A percentile compares a stretch with the other conserved stretches of the same genome.
These are phyloP conservation scores for Ondatra zibethicus DNA, from an alignment of 2,113 vertebrate species.

Conservation along the genomic window DNA sequence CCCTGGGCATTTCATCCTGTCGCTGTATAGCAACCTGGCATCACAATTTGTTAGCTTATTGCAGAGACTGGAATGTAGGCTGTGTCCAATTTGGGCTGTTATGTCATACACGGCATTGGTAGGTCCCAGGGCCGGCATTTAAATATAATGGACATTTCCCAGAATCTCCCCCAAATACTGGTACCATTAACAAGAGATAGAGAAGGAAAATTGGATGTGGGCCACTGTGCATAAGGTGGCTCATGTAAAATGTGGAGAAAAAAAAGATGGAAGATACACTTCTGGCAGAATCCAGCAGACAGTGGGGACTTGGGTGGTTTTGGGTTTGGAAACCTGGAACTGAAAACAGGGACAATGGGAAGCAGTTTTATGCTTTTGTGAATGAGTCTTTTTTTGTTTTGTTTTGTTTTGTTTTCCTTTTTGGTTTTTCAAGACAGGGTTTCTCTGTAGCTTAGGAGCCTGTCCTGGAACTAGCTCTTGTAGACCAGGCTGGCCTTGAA, in stretches of 20 bases:
- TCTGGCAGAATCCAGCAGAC: background rate
- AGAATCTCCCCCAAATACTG: background rate
- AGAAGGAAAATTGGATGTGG: background rate
- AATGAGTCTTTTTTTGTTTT: background rate
- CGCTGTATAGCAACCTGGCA: fast-evolving
- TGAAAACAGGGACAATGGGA: background rate
- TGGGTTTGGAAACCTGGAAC: background rate
- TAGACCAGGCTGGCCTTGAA: no score
- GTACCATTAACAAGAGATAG: background rate
- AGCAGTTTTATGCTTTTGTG: background rate
- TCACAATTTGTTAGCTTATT: no score
- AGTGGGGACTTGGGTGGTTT: fast-evolving
- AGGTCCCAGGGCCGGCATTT: background rate
- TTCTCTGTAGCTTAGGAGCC: no score
- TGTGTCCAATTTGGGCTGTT: background rate
- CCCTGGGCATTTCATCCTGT: fast-evolving
- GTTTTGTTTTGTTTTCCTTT: no score
- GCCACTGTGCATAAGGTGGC: fast-evolving
- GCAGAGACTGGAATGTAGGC: no score
- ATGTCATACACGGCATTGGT: fast-evolving
- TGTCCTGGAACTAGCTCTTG: no score
- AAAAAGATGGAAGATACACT: background rate
- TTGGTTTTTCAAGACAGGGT: no score
- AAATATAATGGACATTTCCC: background rate
- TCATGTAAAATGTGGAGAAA: fast-evolving